These are phyloP conservation scores for Cheiracanthium punctorium DNA, from an alignment of 2,888 invertebrate species.

Conservation along the genomic window DNA sequence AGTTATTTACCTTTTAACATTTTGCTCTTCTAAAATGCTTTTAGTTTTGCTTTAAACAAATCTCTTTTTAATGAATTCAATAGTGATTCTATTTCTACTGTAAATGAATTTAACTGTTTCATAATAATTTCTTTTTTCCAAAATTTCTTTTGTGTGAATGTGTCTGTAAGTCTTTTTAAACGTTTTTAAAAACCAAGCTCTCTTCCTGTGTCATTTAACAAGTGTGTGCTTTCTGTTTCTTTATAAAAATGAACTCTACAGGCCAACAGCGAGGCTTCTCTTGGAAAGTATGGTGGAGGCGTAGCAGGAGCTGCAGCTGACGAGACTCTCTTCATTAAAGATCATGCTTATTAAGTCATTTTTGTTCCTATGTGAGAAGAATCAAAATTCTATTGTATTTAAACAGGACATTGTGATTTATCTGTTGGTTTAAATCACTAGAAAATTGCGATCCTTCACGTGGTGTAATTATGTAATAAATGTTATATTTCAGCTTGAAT, in stretches of 20 bases:
- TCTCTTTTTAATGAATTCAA: not conserved
- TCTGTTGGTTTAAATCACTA: slow-evolving; percentile 24
- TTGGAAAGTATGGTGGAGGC: slow-evolving; percentile 95
- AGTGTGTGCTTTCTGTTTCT: slow-evolving; percentile 23
- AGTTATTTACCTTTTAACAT: not conserved
- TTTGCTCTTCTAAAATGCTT: not conserved
- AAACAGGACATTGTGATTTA: slow-evolving; percentile 31
- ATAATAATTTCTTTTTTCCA: no score
- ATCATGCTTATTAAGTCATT: slow-evolving; percentile 91
- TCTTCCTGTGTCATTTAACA: slow-evolving; percentile 8
- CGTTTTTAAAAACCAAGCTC: not conserved
- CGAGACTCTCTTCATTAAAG: slow-evolving; percentile 92
- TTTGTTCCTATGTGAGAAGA: slow-evolving; percentile 44
- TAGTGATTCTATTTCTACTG: not conserved
- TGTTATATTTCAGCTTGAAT: not conserved
- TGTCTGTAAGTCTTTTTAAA: not conserved
- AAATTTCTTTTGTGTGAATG: not conserved
- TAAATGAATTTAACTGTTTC: no score
- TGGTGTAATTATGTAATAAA: not conserved
- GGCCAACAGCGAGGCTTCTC: slow-evolving; percentile 93
- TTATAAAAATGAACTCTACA: slow-evolving; percentile 76
- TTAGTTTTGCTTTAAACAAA: not conserved
- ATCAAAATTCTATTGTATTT: slow-evolving; percentile 43
- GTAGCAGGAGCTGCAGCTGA: slow-evolving; percentile 90
- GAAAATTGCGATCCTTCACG: slow-evolving; percentile 6